Evolutionary conservation across 2,113 vertebrate species (phyloP).

Genomic region (Dromiciops gliroides): DNA sequence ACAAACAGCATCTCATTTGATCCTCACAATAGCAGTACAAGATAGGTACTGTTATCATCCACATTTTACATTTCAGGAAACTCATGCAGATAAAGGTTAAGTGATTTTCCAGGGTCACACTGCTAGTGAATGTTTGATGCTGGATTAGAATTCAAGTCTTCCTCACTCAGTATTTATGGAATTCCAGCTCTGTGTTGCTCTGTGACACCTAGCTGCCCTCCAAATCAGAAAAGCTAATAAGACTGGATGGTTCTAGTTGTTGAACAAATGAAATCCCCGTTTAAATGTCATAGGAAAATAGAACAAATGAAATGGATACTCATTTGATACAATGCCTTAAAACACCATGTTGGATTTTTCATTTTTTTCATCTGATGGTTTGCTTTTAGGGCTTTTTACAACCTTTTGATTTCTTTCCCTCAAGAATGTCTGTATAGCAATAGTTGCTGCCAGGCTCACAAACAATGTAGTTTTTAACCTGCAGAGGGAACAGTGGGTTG

Average conservation of each 20-base stretch:
- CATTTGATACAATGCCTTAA: conserved; percentile 37
- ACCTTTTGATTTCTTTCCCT: background rate
- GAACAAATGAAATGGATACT: conserved; percentile 41
- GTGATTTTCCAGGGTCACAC: background rate
- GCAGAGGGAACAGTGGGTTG: too few relatives aligned
- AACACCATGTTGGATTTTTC: conserved; percentile 26
- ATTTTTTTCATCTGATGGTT: conserved; percentile 55
- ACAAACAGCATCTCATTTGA: background rate
- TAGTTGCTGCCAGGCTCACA: background rate
- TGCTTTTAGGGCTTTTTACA: conserved; percentile 37
- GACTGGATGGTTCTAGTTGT: conserved; percentile 40
- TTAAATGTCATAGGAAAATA: conserved; percentile 52
- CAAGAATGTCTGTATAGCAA: conserved; percentile 3
- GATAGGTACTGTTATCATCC: background rate
- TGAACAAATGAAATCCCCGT: conserved; percentile 27
- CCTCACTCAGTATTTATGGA: background rate
- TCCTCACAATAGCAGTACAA: too few relatives aligned
- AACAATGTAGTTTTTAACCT: background rate
- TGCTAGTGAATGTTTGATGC: background rate
- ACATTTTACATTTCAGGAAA: background rate
- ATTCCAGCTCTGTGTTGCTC: background rate
- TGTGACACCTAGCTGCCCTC: background rate
- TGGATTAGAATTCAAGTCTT: background rate
- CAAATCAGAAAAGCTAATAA: conserved; percentile 60
- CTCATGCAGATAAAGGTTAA: background rate